A percentile compares a stretch with the other conserved stretches of the same genome.
These are phyloP conservation scores for Acanthosepion lycidas DNA, from an alignment of 2,888 invertebrate genomes.

Conservation along the genomic window DNA sequence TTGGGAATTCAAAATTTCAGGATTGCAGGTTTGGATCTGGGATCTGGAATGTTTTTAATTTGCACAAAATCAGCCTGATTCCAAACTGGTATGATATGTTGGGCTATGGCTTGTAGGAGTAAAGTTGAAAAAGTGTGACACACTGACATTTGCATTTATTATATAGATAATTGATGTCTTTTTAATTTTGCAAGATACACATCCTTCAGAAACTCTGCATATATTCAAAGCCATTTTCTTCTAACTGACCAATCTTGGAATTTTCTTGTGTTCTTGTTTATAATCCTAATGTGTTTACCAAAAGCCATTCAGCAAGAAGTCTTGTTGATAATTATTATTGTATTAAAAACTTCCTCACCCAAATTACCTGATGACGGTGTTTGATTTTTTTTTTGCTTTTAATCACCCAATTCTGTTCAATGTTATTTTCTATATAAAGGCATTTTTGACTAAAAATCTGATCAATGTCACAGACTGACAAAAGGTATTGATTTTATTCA, in stretches of 20 bases:
- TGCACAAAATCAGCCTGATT: too few species aligned
- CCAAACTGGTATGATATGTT: too few species aligned
- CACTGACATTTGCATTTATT: too few species aligned
- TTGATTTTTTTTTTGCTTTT: neutral
- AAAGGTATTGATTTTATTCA: too few species aligned
- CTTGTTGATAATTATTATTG: neutral
- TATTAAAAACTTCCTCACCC: neutral
- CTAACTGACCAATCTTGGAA: neutral
- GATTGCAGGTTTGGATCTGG: too few species aligned
- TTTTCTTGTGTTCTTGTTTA: neutral
- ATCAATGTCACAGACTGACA: too few species aligned
- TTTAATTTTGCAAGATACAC: neutral
- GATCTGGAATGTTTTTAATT: too few species aligned
- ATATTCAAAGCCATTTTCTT: neutral
- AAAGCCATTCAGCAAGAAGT: neutral
- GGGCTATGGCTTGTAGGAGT: too few species aligned
- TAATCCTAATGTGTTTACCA: neutral
- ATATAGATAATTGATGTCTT: neutral
- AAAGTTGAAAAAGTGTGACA: too few species aligned
- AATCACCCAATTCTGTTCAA: neutral
- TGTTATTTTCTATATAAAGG: too few species aligned
- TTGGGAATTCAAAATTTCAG: too few species aligned
- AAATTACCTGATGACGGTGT: neutral
- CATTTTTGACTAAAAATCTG: too few species aligned
- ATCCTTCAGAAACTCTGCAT: neutral